Conservation (phyloP, 2,113 vertebrate species). For the Pluvianellus socialis region DNA sequence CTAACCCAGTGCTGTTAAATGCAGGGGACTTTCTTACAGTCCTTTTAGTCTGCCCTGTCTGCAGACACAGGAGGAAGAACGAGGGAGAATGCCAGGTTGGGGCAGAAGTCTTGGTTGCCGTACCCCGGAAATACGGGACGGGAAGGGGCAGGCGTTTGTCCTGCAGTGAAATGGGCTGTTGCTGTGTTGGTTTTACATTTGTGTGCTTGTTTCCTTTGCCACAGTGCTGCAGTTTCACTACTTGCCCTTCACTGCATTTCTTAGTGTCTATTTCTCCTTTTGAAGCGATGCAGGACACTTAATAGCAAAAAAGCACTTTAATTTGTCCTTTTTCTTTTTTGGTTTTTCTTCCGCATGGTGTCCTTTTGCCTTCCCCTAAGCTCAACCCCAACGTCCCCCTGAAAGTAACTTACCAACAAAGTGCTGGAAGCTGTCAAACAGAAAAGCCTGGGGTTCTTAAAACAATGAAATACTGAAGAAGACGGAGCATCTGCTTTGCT, state of each 20-base stretch:
- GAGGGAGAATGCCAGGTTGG: neutral
- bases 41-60: neutral
- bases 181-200: rapidly evolving
- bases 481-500: neutral
- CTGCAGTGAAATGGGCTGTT: too few relatives aligned
- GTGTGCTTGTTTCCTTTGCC: neutral
- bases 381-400: neutral
- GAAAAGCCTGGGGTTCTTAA: neutral
- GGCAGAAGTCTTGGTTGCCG: rapidly evolving
- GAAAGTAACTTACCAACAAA: neutral
- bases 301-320: neutral
- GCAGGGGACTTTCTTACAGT: neutral
- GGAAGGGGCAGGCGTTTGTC: neutral
- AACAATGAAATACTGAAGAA: neutral
- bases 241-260: neutral
- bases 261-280: neutral
- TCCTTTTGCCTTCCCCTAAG: neutral
- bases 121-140: rapidly evolving
- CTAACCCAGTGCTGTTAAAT: neutral
- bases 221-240: rapidly evolving
- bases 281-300: neutral
- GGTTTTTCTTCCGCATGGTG: neutral
- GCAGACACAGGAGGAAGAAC: neutral
- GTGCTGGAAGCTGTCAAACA: neutral
- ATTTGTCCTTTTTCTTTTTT: neutral